Base-by-base conservation (phyloP, 2,888 invertebrate genomes). In the Celastrina argiolus region DNA sequence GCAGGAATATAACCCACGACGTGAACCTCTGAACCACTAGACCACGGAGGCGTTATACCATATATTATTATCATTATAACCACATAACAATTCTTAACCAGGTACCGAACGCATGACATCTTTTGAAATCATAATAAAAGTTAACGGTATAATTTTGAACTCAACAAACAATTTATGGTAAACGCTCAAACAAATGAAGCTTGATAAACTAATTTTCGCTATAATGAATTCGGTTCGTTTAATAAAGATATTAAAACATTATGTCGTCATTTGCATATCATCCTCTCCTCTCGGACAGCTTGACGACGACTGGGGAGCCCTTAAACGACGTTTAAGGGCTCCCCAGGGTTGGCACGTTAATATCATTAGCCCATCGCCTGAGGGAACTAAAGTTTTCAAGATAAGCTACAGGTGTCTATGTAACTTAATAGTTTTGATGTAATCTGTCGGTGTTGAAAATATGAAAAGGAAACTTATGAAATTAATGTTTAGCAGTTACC, bases 231-330 rank as follows among this genome's bases (percentile, higher is more conserved):
- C 36, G 14, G 61, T 34, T 22, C 56, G 18, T 14, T 28, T 26
- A 18, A 51, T 36, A 22, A 61, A 39, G 14, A 31, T 59, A 34
- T 58, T 61, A 61, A 36, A 36, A 36, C 34, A 36, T 39, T 18
- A 39, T 34, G 16, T 18, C 10, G 28, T 58, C 12, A 61, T 61
- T 61, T 61, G 61, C 61, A 61, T 61, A 61, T 39, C 22, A 18
- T 12, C 59, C 59, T 36, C 39, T 26, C 51, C 39, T 36, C 2
- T 61, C 18, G 61, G 18, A 22, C 34, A 34, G 22, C 61, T 61
- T 22, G 39, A 61, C 36, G n/a, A n/a, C n/a, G n/a, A n/a, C n/a
- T n/a, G n/a, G n/a, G n/a, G n/a, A n/a, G n/a, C n/a, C n/a, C n/a
- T n/a, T n/a, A n/a, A n/a, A 39, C 61, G 18, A 39, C 61, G 22